Percentiles rank a stretch among this genome's conserved stretches.
These are phyloP conservation scores for Tragelaphus scriptus DNA, from an alignment of 2,113 vertebrate species.

Conservation along the genomic window DNA sequence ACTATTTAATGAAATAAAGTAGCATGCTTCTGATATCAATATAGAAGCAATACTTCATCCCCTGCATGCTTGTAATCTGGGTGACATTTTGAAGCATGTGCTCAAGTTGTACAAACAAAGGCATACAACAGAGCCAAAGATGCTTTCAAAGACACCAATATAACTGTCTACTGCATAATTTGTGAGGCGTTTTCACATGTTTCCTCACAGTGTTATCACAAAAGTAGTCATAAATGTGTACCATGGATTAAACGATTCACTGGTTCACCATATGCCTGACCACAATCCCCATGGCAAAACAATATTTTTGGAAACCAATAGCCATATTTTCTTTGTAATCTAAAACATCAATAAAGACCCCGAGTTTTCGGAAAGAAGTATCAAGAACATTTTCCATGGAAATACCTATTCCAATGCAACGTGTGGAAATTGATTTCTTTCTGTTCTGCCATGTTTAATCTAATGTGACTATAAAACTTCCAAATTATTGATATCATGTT, in stretches of 20 bases:
- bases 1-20: conserved; percentile 29
- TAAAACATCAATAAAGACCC: neutral
- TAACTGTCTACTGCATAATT: conserved; percentile 62
- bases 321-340: neutral
- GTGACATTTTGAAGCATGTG: conserved; percentile 67
- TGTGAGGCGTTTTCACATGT: conserved; percentile 49
- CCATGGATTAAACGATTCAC: neutral
- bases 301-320: conserved; percentile 25
- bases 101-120: conserved; percentile 67
- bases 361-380: conserved; percentile 35
- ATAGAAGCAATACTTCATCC: conserved; percentile 50
- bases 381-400: neutral
- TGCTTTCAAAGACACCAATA: conserved; percentile 68
- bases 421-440: neutral
- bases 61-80: conserved; percentile 56
- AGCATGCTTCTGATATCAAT: neutral
- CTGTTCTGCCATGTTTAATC: conserved; percentile 22
- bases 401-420: conserved; percentile 20
- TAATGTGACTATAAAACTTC: neutral
- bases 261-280: neutral
- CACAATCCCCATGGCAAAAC: neutral
- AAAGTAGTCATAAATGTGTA: conserved; percentile 37
- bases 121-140: conserved; percentile 63
- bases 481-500: conserved; percentile 54
- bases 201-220: conserved; percentile 37